phyloP scores from a whole-genome alignment of 2,113 vertebrate species.

The Rhinogobius similis region DNA sequence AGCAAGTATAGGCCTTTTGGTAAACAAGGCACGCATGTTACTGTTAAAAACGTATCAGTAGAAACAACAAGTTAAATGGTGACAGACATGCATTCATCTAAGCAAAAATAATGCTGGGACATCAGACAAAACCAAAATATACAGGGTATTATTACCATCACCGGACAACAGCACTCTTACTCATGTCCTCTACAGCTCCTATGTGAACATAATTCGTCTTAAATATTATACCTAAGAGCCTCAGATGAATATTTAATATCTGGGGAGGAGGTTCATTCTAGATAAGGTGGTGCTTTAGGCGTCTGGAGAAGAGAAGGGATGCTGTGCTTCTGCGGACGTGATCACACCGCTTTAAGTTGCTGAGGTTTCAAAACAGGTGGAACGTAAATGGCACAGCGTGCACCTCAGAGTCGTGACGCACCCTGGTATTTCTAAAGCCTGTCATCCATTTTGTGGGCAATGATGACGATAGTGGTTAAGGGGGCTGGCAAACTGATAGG shows the following conservation, averaged over 20 bases:
- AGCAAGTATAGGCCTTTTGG: too few relatives aligned
- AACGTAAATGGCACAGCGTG: constrained; percentile 76
- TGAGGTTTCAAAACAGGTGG: constrained; percentile 78
- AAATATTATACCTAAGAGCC: constrained; percentile 13
- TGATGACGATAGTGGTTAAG: constrained; percentile 66
- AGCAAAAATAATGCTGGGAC: neutral
- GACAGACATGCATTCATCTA: neutral
- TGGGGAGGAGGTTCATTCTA: constrained; percentile 27
- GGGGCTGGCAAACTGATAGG: constrained; percentile 36
- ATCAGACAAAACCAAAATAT: neutral
- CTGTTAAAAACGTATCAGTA: neutral
- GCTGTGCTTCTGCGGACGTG: constrained; percentile 33
- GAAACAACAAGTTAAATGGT: neutral
- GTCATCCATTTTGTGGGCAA: constrained; percentile 82
- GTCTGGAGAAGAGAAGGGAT: constrained; percentile 35
- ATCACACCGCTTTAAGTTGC: constrained; percentile 57
- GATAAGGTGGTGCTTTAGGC: constrained; percentile 25
- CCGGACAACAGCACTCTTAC: neutral
- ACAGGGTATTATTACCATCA: neutral
- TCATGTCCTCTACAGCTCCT: neutral
- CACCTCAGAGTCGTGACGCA: constrained; percentile 78
- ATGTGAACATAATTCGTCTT: neutral
- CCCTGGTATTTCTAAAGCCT: constrained; percentile 77
- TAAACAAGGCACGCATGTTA: too few relatives aligned
- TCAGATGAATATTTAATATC: constrained; percentile 35